Evolutionary conservation across 64 coral and sea anemone species (phyloP), one percentile per base, ranked within the genome.

Genomic region (Pocillopora verrucosa): DNA sequence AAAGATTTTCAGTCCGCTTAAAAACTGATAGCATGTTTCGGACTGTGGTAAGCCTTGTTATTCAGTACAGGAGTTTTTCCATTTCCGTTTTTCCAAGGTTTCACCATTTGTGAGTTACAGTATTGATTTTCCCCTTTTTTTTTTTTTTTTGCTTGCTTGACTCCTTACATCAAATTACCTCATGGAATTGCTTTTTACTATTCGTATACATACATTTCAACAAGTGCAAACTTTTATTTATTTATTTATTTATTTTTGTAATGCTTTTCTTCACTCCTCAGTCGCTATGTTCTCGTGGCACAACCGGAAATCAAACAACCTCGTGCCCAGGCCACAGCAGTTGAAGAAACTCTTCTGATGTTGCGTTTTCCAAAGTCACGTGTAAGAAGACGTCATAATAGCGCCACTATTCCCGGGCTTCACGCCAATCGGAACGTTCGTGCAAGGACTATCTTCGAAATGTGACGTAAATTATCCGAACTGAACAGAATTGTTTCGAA

Each of bases 281-380:
- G 79, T 81, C 79, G 79, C n/a, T 81, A 81, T 36, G 79, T 81
- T 14, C 26, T 81, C 34, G 25, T 81, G 14, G 79, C 59, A 24
- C 79, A 81, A 25, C 79, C 79, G 3, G 79, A 81, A 5, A 16
- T 17, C 26, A 81, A 26, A 63, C 57, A 81, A 16, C 15, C 79
- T 81, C 79, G 35, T 15, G 13, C 26, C 79, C 26, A 62, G 14
- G 58, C 79, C 24, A 62, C 79, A 0, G 59, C 79, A 13, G 36
- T 81, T 25, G 79, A 81, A 35, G 79, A 81, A 30, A 81, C 79
- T 15, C 79, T 81, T 61, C 57, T 81, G 36, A 26, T 81, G 58
- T 13, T 81, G 17, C 79, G 79, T 62, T 81, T 81, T 81, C 79
- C 79, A 2, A 81, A 81, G 15, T 62, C 58, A 34, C 58, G 79